Conservation (phyloP, 2,797 vertebrate genomes). For the Anabacerthia variegaticeps region DNA sequence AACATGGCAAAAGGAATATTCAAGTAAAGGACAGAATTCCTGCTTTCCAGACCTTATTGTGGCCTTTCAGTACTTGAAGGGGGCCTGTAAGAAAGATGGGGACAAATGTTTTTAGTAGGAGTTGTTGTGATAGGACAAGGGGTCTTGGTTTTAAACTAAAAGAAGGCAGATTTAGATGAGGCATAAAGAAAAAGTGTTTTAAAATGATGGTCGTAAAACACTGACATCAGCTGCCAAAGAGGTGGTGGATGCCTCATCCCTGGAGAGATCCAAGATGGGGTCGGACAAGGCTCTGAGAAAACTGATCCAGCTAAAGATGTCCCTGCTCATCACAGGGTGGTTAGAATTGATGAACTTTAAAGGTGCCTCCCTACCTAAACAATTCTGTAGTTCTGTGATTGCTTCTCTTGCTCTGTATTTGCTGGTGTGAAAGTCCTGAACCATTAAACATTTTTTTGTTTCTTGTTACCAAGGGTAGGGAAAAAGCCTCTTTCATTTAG, state of each 20-base stretch:
- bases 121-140: fast-evolving
- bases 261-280: background rate
- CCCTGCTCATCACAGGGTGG: background rate
- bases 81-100: background rate
- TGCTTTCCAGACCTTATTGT: background rate
- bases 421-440: background rate
- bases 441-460: background rate
- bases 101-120: background rate
- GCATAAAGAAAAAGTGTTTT: background rate
- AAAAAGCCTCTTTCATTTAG: background rate
- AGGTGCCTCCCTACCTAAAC: background rate
- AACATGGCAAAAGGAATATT: background rate
- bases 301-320: background rate
- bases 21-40: background rate
- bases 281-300: background rate
- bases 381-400: fast-evolving
- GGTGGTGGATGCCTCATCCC: fast-evolving
- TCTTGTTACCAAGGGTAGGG: background rate
- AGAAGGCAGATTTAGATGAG: background rate
- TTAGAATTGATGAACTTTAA: background rate
- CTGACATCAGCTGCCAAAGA: background rate
- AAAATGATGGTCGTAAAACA: background rate
- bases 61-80: background rate
- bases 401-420: background rate
- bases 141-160: background rate